Conservation (phyloP, 2,113 vertebrate genomes). For the Amphilophus citrinellus region DNA sequence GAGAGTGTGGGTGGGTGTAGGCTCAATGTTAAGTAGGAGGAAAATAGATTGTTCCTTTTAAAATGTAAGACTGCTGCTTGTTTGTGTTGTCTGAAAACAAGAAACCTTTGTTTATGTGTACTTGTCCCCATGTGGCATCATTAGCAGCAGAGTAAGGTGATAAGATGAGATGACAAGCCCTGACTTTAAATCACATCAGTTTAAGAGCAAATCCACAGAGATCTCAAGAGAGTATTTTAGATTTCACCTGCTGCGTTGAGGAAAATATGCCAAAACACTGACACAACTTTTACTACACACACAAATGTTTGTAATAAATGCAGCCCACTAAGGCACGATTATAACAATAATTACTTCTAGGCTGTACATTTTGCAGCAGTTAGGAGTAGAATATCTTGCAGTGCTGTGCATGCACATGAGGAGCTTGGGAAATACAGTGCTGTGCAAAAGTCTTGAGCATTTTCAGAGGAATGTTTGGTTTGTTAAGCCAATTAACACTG, state of each 20-base stretch:
- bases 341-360: background rate
- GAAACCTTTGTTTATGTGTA: slow-evolving; percentile 10
- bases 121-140: background rate
- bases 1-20: background rate
- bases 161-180: slow-evolving; percentile 10
- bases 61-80: slow-evolving; percentile 12
- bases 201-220: slow-evolving; percentile 27
- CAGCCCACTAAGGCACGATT: background rate
- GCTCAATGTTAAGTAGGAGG: background rate
- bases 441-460: background rate
- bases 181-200: slow-evolving; percentile 29
- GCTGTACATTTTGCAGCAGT: background rate
- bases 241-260: background rate
- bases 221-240: background rate
- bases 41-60: background rate
- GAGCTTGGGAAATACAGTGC: background rate
- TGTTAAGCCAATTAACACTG: background rate
- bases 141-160: slow-evolving; percentile 24
- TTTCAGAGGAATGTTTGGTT: background rate
- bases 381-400: background rate
- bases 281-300: background rate
- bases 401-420: background rate
- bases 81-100: slow-evolving; percentile 20
- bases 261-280: background rate
- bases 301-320: background rate